phyloP scores from a whole-genome alignment of 2,888 invertebrate species.

The Pteria penguin region DNA sequence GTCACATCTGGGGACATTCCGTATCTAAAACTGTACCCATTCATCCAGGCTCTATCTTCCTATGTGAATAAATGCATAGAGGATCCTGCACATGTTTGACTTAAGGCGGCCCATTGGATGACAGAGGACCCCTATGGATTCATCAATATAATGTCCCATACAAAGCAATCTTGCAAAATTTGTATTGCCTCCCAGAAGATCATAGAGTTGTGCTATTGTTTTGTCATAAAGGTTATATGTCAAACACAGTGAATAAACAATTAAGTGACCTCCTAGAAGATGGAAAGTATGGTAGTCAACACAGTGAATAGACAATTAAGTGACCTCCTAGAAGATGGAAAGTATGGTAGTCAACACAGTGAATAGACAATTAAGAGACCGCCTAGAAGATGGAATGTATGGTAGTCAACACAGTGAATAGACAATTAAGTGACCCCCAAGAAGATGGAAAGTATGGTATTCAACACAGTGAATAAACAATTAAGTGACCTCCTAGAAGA shows the following conservation, averaged over 20 bases:
- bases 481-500: conserved; percentile 33
- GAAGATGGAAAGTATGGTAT: conserved; percentile 34
- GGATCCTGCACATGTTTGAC: conserved; percentile 4
- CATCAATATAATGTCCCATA: neutral
- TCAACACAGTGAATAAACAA: conserved; percentile 9
- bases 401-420: neutral
- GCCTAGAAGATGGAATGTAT: conserved; percentile 42
- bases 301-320: conserved; percentile 10
- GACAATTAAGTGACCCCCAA: conserved; percentile 44
- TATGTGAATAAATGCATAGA: conserved; percentile 12
- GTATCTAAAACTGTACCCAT: conserved; percentile 41
- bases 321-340: conserved; percentile 42
- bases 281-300: conserved; percentile 25
- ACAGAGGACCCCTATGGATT: neutral
- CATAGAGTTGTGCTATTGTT: conserved; percentile 13
- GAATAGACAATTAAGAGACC: too few species aligned
- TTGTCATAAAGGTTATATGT: neutral
- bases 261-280: conserved; percentile 41
- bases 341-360: conserved; percentile 5
- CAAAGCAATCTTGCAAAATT: neutral
- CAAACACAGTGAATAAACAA: conserved; percentile 1
- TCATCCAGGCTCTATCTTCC: conserved; percentile 7
- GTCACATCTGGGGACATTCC: conserved; percentile 23
- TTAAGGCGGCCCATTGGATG: neutral
- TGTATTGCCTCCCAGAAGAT: neutral